Percentiles rank a stretch among this genome's conserved stretches.
Conservation (phyloP, 2,888 invertebrate species). For the Phorcus lineatus region DNA sequence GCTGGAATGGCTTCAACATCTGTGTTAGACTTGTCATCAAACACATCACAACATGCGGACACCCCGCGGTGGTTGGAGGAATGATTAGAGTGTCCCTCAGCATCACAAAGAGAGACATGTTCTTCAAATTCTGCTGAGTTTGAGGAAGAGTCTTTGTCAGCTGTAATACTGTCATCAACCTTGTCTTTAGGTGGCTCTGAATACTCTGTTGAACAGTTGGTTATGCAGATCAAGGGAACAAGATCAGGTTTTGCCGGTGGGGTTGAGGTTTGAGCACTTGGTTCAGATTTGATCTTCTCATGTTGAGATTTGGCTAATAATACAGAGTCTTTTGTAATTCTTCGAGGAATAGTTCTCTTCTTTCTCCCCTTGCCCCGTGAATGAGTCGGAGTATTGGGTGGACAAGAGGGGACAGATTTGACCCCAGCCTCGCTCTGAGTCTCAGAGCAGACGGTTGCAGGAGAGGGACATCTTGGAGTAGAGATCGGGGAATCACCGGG, state of each 20-base stretch:
- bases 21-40: neutral
- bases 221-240: neutral
- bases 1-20: constrained; percentile 16
- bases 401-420: constrained; percentile 45
- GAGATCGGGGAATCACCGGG: constrained; percentile 59
- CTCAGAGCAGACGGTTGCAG: constrained; percentile 45
- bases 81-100: neutral
- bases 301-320: constrained; percentile 1
- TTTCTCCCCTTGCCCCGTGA: constrained; percentile 42
- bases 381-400: constrained; percentile 64
- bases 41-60: neutral
- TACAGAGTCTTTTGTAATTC: constrained; percentile 29
- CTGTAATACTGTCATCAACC: neutral
- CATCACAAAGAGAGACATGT: constrained; percentile 11
- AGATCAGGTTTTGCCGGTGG: neutral
- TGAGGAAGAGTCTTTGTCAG: neutral
- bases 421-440: constrained; percentile 36
- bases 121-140: constrained; percentile 5
- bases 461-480: constrained; percentile 65
- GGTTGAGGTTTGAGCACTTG: neutral
- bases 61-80: neutral
- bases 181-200: neutral
- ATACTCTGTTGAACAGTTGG: neutral
- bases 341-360: constrained; percentile 39
- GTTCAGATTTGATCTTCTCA: neutral